These are phyloP conservation scores for Rhinopomastus cyanomelas DNA, from an alignment of 2,113 vertebrate genomes.

Conservation along the genomic window DNA sequence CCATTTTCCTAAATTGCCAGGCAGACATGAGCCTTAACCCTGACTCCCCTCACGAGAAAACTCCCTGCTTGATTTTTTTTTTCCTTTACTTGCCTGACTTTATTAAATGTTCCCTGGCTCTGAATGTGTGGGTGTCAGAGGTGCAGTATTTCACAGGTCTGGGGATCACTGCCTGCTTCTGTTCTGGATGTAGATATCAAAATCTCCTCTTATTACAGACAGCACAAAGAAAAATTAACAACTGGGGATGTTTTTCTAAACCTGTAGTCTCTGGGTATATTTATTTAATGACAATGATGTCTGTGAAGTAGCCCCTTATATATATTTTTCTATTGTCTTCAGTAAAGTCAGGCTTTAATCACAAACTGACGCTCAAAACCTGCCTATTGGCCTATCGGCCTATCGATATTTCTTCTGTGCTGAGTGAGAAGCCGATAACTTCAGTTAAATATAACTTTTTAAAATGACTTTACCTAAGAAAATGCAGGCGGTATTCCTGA, in stretches of 20 bases:
- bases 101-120: conserved; percentile 12
- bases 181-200: conserved; percentile 21
- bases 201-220: conserved; percentile 37
- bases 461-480: conserved; percentile 73
- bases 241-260: conserved; percentile 25
- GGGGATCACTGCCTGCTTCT: conserved; percentile 50
- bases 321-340: conserved; percentile 53
- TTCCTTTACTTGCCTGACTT: background rate
- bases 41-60: conserved; percentile 42
- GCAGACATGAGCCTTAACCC: conserved; percentile 45
- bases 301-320: conserved; percentile 50
- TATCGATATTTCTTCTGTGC: conserved; percentile 58
- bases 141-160: conserved; percentile 29
- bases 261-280: conserved; percentile 7
- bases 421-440: conserved; percentile 51
- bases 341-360: conserved; percentile 63
- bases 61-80: background rate
- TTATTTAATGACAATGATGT: conserved; percentile 55
- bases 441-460: conserved; percentile 73
- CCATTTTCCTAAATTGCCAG: conserved; percentile 51
- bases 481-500: conserved; percentile 80
- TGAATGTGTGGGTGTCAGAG: conserved; percentile 3
- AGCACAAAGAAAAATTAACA: conserved; percentile 12
- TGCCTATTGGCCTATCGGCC: conserved; percentile 54
- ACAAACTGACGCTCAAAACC: conserved; percentile 52